These are phyloP conservation scores for Sipha maydis DNA, from an alignment of 2,888 invertebrate species.

Conservation along the genomic window DNA sequence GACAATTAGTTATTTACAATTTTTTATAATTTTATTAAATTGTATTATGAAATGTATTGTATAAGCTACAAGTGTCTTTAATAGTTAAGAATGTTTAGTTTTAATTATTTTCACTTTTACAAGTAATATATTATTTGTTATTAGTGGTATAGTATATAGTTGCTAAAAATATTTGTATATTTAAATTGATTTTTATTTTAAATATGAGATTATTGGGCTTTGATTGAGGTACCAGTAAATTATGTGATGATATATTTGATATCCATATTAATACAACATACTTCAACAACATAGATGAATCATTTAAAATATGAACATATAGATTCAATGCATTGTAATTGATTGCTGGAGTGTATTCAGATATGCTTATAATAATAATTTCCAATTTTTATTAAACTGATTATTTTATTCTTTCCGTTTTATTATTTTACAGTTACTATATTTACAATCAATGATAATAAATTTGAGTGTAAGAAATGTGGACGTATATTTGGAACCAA, in stretches of 20 bases:
- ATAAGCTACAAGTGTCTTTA: too few species aligned
- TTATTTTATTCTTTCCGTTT: conserved; percentile 6
- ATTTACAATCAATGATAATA: not conserved
- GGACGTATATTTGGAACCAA: conserved; percentile 4
- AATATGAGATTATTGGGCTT: not conserved
- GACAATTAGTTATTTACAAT: too few species aligned
- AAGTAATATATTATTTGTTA: too few species aligned
- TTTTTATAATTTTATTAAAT: too few species aligned
- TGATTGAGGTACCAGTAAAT: not conserved
- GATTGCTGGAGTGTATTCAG: not conserved
- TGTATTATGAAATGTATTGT: too few species aligned
- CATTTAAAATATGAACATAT: not conserved
- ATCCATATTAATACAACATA: not conserved
- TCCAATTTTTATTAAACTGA: not conserved
- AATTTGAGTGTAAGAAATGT: conserved; percentile 30
- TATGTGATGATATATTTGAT: not conserved
- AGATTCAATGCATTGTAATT: not conserved
- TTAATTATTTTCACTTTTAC: too few species aligned
- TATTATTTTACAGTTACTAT: conserved; percentile 37
- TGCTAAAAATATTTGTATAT: not conserved
- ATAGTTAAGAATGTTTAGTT: too few species aligned
- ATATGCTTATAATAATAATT: conserved; percentile 3
- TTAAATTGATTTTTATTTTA: not conserved
- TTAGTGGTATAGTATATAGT: not conserved
- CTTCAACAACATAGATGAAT: not conserved